Evolutionary conservation across 1,140 invertebrate species (phyloP), one percentile per base, ranked within the genome.

Genomic region (Andricus grossulariae): DNA sequence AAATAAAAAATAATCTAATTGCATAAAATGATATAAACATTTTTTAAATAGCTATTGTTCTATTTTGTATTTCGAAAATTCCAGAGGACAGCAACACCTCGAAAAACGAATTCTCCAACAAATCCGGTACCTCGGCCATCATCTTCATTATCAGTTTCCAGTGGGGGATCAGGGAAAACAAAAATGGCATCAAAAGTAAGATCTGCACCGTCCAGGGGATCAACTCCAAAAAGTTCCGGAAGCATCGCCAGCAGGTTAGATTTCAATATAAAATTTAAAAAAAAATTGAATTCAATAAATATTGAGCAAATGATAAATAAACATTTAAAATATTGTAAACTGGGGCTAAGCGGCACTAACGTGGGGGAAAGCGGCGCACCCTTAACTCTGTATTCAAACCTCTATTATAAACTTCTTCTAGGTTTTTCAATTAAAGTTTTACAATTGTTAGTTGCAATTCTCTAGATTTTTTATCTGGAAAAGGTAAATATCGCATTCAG

Each of bases 121-220:
- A 66, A 82, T 12, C 50, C 72, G 16, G 71, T 83, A 7, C 50
- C 60, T 13, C 81, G 86, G 32, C 77, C 86, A 4, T 70, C 74
- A 8, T 82, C 83, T 18, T 80, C 83, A 7, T 16, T 84, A 5
- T 83, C 86, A n/a, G 60, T 16, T 66, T 66, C 60, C 60, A 66
- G 60, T 66, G 60, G 32, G 45, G 60, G 60, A 45, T 66, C 60
- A 66, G 15, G 60, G 7, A 87, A 81, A 80, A 32, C 50, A 52
- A 85, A 70, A 84, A 87, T 88, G 85, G 39, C 85, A 57, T 82
- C 82, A 10, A 88, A 73, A 75, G 15, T 83, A 3, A 84, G 73
- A 74, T 60, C 74, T 57, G 2, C 78, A 0, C 8, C 71, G 21
- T 39, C 74, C 7, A 82, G 55, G 80, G 75, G 73, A 75, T 74